Conservation (phyloP, 2,113 vertebrate genomes). For the Empidonax alnorum region DNA sequence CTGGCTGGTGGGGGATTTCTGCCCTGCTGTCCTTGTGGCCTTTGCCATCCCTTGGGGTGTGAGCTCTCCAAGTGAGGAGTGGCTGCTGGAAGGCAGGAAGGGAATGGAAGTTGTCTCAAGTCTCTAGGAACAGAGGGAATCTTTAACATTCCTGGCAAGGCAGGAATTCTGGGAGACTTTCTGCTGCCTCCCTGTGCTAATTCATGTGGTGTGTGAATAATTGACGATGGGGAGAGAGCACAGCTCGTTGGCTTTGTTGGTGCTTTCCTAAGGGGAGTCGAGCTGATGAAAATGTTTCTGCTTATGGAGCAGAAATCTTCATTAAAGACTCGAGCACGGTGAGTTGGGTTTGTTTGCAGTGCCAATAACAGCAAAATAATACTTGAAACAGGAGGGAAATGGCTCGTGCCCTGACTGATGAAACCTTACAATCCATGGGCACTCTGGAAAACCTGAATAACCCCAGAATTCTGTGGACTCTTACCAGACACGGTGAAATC, state of each 20-base stretch:
- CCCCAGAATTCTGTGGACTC: too few species aligned
- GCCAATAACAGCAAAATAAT: background rate
- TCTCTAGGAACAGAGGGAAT: background rate
- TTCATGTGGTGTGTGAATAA: background rate
- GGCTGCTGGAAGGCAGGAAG: background rate
- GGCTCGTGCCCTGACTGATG: background rate
- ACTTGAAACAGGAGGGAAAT: background rate
- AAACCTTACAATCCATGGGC: accelerated
- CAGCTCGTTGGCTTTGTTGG: accelerated
- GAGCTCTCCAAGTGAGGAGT: background rate
- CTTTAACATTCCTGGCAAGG: background rate
- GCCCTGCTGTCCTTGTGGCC: background rate
- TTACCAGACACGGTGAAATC: background rate
- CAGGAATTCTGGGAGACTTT: background rate
- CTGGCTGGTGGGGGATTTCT: background rate
- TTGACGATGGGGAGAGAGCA: background rate
- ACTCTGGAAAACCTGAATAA: background rate
- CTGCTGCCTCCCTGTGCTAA: background rate
- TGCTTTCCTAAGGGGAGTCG: background rate
- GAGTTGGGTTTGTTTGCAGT: background rate
- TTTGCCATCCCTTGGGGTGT: background rate
- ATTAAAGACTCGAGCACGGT: accelerated
- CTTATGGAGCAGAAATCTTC: background rate
- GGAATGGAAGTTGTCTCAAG: background rate
- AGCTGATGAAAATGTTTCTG: background rate